These are phyloP conservation scores for Leptinotarsa lineolata DNA, from an alignment of 1,140 invertebrate species.

Conservation along the genomic window DNA sequence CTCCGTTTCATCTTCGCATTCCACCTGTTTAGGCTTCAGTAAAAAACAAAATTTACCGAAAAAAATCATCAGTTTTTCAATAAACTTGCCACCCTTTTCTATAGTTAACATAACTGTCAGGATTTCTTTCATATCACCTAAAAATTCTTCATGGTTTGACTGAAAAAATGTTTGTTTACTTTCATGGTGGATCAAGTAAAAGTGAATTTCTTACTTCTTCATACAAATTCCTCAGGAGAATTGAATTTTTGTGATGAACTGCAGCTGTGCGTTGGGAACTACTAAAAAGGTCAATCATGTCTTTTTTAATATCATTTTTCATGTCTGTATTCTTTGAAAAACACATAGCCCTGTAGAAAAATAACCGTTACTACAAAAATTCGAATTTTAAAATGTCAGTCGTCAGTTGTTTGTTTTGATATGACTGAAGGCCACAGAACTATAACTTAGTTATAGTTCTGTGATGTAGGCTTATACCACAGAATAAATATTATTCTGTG, in stretches of 20 bases:
- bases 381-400: no score
- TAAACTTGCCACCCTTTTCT: not conserved
- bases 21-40: slow-evolving; percentile 8
- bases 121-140: not conserved
- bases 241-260: slow-evolving; percentile 22
- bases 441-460: no score
- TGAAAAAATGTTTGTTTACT: slow-evolving; percentile 13
- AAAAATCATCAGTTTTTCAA: slow-evolving; percentile 17
- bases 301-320: slow-evolving; percentile 15
- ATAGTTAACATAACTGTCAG: not conserved
- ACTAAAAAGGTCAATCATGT: slow-evolving; percentile 16
- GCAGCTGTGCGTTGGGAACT: slow-evolving; percentile 11
- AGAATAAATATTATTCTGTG: no score
- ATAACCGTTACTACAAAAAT: no score
- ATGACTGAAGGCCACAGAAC: no score
- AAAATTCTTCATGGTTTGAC: slow-evolving; percentile 15
- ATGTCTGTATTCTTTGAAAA: not conserved
- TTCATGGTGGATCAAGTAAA: not conserved
- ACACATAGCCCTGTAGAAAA: not conserved
- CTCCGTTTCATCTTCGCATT: not conserved
- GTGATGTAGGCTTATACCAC: no score
- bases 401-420: no score
- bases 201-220: slow-evolving; percentile 1
- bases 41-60: slow-evolving; percentile 21
- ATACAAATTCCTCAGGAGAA: slow-evolving; percentile 18